Evolutionary conservation across 2,888 invertebrate species (phyloP).

Genomic region (Trichopria drosophilae): DNA sequence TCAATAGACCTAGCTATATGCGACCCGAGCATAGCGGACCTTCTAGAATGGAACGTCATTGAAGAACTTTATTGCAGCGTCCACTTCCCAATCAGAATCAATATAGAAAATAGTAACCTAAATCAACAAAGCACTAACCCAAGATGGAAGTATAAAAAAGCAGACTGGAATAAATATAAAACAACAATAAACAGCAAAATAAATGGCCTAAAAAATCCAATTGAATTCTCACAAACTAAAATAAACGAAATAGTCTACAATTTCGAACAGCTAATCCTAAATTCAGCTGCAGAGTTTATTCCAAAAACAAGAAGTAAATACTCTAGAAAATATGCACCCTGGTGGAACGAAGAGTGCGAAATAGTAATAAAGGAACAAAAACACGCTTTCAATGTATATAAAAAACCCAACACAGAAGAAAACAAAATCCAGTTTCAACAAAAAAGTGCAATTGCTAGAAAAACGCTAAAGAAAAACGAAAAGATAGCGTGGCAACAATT

Average conservation of each 20-base stretch:
- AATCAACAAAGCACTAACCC: not conserved
- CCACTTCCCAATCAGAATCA: slow-evolving; percentile 27
- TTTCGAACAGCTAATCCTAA: slow-evolving; percentile 8
- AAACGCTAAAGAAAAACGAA: slow-evolving; percentile 6
- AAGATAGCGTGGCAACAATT: slow-evolving; percentile 2
- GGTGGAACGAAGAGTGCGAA: slow-evolving; percentile 34
- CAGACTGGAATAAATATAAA: slow-evolving; percentile 12
- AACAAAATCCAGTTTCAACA: not conserved
- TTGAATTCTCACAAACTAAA: not conserved
- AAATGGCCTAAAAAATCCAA: not conserved
- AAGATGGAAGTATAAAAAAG: slow-evolving; percentile 26
- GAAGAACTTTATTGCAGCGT: slow-evolving; percentile 18
- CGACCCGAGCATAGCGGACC: slow-evolving; percentile 13
- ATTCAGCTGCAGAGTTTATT: slow-evolving; percentile 6
- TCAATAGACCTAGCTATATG: slow-evolving; percentile 29
- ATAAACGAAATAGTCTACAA: not conserved
- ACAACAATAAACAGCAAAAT: slow-evolving; percentile 2
- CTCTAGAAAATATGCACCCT: slow-evolving; percentile 11
- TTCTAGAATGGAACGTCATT: slow-evolving; percentile 17
- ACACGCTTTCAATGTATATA: slow-evolving; percentile 11
- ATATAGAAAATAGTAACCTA: not conserved
- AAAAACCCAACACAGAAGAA: slow-evolving; percentile 2
- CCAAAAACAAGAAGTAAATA: not conserved
- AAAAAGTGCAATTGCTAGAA: slow-evolving; percentile 5
- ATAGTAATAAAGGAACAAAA: not conserved